phyloP scores from a whole-genome alignment of 2,888 invertebrate genomes.

The Phania funesta region DNA sequence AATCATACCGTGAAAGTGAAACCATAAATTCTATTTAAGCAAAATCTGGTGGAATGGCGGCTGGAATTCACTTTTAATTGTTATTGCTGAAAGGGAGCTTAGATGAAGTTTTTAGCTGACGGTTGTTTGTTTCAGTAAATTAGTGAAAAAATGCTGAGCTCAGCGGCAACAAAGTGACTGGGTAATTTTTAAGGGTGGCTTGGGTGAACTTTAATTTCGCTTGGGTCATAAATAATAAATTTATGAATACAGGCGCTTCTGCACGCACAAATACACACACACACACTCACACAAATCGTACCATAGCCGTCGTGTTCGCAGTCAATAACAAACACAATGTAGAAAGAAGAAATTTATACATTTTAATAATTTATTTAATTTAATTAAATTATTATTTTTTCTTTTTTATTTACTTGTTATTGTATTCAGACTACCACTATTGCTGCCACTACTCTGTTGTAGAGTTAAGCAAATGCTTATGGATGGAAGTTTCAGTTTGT shows the following conservation, averaged over 20 bases:
- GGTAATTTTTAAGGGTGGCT: slow-evolving; percentile 35
- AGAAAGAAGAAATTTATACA: slow-evolving; percentile 66
- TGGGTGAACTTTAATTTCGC: slow-evolving; percentile 36
- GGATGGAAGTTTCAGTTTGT: background rate
- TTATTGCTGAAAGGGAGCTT: slow-evolving; percentile 17
- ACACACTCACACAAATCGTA: slow-evolving; percentile 5
- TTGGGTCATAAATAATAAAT: slow-evolving; percentile 65
- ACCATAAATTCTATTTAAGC: no score
- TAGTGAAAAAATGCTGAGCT: slow-evolving; percentile 30
- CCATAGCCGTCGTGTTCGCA: background rate
- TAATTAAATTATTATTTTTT: slow-evolving; percentile 75
- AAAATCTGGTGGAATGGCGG: no score
- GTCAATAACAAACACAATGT: background rate
- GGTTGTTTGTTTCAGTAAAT: slow-evolving; percentile 3
- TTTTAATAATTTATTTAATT: slow-evolving; percentile 73
- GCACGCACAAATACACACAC: slow-evolving; percentile 25
- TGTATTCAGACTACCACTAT: slow-evolving; percentile 5
- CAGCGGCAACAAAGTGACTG: slow-evolving; percentile 10
- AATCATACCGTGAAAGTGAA: no score
- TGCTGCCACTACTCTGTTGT: background rate
- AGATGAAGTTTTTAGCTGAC: slow-evolving; percentile 23
- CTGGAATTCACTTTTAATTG: slow-evolving; percentile 7
- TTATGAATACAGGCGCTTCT: slow-evolving; percentile 62
- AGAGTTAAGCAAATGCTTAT: background rate
- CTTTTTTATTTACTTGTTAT: slow-evolving; percentile 61